These are phyloP conservation scores for Eciton burchellii DNA, from an alignment of 1,140 invertebrate species.

Conservation along the genomic window DNA sequence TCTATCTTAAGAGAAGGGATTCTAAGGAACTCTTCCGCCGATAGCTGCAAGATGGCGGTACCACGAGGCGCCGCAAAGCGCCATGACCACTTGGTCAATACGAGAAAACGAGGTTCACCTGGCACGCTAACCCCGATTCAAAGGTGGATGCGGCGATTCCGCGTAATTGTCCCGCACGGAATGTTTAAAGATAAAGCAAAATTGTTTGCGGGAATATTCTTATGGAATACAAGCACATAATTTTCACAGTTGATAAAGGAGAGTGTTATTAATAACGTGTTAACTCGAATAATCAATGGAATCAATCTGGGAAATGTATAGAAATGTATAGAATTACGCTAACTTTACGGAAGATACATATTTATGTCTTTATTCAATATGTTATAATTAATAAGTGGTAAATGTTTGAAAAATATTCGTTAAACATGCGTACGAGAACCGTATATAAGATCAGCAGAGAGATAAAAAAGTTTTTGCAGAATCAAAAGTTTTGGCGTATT, in stretches of 20 bases:
- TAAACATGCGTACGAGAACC: neutral
- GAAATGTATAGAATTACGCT: neutral
- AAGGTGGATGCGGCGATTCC: constrained; percentile 33
- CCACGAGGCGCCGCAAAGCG: constrained; percentile 65
- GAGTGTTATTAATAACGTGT: neutral
- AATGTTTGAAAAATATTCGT: constrained; percentile 3
- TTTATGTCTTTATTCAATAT: neutral
- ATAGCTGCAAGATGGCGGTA: constrained; percentile 65
- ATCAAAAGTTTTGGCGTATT: neutral
- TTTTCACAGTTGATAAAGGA: neutral
- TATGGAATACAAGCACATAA: neutral
- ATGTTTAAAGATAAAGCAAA: constrained; percentile 27
- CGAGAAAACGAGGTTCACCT: constrained; percentile 70
- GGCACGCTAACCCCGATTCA: constrained; percentile 82
- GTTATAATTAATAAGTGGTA: neutral
- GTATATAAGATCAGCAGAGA: neutral
- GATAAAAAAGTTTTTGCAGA: neutral
- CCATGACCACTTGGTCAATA: constrained; percentile 73
- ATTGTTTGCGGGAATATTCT: neutral
- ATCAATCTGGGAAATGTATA: neutral
- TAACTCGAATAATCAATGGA: constrained; percentile 1
- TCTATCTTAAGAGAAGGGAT: constrained; percentile 30
- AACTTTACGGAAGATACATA: neutral
- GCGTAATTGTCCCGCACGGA: constrained; percentile 17
- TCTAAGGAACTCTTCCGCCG: neutral